These are phyloP conservation scores for Drosophila meridionalis DNA, from an alignment of 2,888 invertebrate species.

Conservation along the genomic window DNA sequence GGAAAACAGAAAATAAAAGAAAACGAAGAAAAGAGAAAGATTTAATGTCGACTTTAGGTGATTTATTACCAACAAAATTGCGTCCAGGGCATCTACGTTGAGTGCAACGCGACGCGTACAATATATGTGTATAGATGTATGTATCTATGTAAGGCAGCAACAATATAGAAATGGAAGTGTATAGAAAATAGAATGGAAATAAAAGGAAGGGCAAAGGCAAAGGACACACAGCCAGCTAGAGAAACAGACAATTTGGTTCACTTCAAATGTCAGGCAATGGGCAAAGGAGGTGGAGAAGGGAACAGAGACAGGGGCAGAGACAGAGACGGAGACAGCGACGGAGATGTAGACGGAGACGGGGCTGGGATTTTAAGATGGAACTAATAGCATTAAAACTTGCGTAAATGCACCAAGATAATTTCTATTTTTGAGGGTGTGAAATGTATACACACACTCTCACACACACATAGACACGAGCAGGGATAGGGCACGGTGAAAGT, in stretches of 20 bases:
- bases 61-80: slow-evolving; percentile 84
- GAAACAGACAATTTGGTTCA: slow-evolving; percentile 77
- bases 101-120: slow-evolving; percentile 62
- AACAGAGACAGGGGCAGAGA: slow-evolving; percentile 21
- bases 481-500: slow-evolving; percentile 64
- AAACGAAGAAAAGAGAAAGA: slow-evolving; percentile 70
- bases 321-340: slow-evolving; percentile 22
- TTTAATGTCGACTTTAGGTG: slow-evolving; percentile 85
- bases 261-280: slow-evolving; percentile 68
- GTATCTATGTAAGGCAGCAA: slow-evolving; percentile 23
- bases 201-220: slow-evolving; percentile 47
- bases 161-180: slow-evolving; percentile 65
- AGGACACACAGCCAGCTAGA: slow-evolving; percentile 66
- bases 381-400: slow-evolving; percentile 81
- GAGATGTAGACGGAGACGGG: slow-evolving; percentile 28
- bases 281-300: slow-evolving; percentile 37
- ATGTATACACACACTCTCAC: slow-evolving; percentile 58
- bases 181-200: slow-evolving; percentile 74
- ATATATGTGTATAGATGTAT: neutral
- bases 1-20: slow-evolving; percentile 41
- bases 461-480: slow-evolving; percentile 19
- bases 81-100: slow-evolving; percentile 75
- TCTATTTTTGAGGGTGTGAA: slow-evolving; percentile 82
- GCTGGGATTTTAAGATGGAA: slow-evolving; percentile 77
- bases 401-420: slow-evolving; percentile 81